Percentiles rank a stretch among this genome's conserved stretches.
phyloP scores from a whole-genome alignment of 2,888 invertebrate genomes.

The Cenopis cana region DNA sequence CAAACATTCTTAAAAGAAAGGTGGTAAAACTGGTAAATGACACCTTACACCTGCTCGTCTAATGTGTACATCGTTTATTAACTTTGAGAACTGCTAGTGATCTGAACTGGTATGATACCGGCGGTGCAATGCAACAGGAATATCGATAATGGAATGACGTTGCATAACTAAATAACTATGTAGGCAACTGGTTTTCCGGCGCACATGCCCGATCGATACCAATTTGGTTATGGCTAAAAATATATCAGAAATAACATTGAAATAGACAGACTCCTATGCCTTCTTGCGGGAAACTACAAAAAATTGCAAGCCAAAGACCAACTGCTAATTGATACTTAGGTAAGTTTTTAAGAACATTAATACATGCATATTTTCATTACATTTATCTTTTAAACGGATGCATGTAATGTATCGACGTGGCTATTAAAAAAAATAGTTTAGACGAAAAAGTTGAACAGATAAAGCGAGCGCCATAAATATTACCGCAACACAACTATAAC shows the following conservation, averaged over 20 bases:
- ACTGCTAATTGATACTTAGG: background rate
- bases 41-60: slow-evolving; percentile 20
- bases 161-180: slow-evolving; percentile 39
- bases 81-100: slow-evolving; percentile 4
- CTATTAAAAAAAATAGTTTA: too few relatives aligned
- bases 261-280: too few relatives aligned
- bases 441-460: slow-evolving; percentile 13
- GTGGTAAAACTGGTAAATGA: slow-evolving; percentile 33
- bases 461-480: slow-evolving; percentile 16
- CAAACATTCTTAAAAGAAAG: slow-evolving; percentile 31
- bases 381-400: too few relatives aligned
- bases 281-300: background rate
- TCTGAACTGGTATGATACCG: slow-evolving; percentile 27
- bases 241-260: slow-evolving; percentile 32
- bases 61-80: background rate
- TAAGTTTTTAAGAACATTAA: too few relatives aligned
- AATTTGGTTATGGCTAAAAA: slow-evolving; percentile 38
- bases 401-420: too few relatives aligned
- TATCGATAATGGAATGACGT: slow-evolving; percentile 41
- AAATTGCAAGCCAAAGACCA: background rate
- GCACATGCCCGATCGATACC: slow-evolving; percentile 32
- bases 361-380: too few relatives aligned
- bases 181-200: slow-evolving; percentile 40
- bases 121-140: slow-evolving; percentile 33
- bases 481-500: slow-evolving; percentile 16